Percentiles rank a stretch among this genome's conserved stretches.
phyloP scores from a whole-genome alignment of 2,888 invertebrate species.

The Polylopha cassiicola region DNA sequence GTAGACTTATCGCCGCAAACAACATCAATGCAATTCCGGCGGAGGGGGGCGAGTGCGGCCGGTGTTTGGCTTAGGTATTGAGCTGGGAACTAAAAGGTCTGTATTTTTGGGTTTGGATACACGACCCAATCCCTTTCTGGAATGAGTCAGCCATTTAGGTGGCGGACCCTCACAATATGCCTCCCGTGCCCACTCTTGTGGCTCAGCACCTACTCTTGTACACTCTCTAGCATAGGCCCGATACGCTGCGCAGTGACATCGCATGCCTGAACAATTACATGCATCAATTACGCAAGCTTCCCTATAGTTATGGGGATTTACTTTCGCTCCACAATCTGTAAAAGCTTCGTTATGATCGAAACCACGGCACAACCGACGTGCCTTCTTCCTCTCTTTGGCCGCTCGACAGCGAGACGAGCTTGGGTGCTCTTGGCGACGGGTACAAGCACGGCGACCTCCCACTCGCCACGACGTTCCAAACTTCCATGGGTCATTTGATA shows the following conservation, averaged over 20 bases:
- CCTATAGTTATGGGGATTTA: slow-evolving; percentile 89
- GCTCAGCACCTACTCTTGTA: slow-evolving; percentile 83
- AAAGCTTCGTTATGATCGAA: slow-evolving; percentile 78
- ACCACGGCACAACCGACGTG: slow-evolving; percentile 71
- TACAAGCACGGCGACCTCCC: slow-evolving; percentile 86
- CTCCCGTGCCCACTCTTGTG: slow-evolving; percentile 83
- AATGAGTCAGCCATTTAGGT: slow-evolving; percentile 58
- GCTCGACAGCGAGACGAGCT: slow-evolving; percentile 67
- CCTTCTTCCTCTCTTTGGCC: slow-evolving; percentile 59
- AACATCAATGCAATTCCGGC: slow-evolving; percentile 56
- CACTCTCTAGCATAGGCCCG: slow-evolving; percentile 94
- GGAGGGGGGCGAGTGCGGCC: slow-evolving; percentile 65
- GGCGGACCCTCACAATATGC: slow-evolving; percentile 79
- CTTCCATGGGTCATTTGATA: slow-evolving; percentile 80
- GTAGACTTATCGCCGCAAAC: slow-evolving; percentile 49
- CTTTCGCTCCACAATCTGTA: slow-evolving; percentile 85
- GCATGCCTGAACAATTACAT: slow-evolving; percentile 88
- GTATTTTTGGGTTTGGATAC: slow-evolving; percentile 31
- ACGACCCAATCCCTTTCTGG: slow-evolving; percentile 36
- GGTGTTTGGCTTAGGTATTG: slow-evolving; percentile 51
- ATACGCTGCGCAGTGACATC: slow-evolving; percentile 93
- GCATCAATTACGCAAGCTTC: slow-evolving; percentile 92
- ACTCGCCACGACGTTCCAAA: slow-evolving; percentile 96
- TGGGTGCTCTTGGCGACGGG: slow-evolving; percentile 74
- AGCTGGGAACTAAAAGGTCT: slow-evolving; percentile 43